phyloP scores from a whole-genome alignment of 2,113 vertebrate species.

The Zapus hudsonius region DNA sequence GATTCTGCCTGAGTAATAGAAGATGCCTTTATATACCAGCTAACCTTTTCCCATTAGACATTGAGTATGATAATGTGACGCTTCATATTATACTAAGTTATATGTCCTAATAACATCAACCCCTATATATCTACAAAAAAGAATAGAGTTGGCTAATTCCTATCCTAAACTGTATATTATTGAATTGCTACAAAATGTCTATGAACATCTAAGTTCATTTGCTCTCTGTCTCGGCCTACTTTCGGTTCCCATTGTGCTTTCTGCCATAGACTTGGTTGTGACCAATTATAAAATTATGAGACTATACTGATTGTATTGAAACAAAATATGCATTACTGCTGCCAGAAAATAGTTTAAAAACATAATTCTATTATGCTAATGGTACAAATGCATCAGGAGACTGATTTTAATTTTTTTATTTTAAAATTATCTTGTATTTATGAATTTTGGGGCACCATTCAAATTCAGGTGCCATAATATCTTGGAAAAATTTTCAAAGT shows the following conservation, averaged over 20 bases:
- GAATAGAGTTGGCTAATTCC: background rate
- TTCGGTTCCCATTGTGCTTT: background rate
- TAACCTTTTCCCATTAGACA: background rate
- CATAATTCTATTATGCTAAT: background rate
- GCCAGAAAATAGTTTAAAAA: background rate
- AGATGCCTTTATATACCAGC: background rate
- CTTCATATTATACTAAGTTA: background rate
- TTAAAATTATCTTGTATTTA: background rate
- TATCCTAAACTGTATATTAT: background rate
- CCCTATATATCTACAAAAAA: background rate
- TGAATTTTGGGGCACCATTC: background rate
- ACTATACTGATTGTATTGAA: background rate
- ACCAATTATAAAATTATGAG: conserved; percentile 16
- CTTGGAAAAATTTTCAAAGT: background rate
- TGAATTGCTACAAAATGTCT: background rate
- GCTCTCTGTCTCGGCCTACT: background rate
- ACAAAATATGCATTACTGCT: background rate
- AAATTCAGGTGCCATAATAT: background rate
- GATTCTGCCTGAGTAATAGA: background rate
- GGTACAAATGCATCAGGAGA: background rate
- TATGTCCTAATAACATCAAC: background rate
- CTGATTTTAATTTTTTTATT: background rate
- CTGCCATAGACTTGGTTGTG: background rate
- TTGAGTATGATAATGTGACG: background rate
- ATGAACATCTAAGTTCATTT: background rate